Evolutionary conservation across 2,888 invertebrate genomes (phyloP).

Genomic region (Trisateles emortualis): DNA sequence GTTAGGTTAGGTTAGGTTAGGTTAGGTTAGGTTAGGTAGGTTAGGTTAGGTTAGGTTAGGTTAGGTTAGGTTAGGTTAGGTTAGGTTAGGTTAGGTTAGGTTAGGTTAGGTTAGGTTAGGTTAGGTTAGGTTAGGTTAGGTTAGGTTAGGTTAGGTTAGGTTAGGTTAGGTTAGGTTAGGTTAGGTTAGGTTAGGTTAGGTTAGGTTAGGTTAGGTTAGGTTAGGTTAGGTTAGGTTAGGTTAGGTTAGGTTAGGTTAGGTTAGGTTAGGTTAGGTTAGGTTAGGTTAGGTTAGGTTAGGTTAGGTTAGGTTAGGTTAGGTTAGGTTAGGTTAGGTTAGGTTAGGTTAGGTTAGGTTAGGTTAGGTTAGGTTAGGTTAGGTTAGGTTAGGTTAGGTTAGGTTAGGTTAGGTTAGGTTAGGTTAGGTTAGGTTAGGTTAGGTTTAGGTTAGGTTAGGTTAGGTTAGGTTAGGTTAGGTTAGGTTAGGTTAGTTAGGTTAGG

Average conservation of each 20-base stretch:
- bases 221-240: conserved; percentile 17
- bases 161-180: conserved; percentile 9
- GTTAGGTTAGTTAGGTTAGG: too few species aligned
- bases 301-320: too few species aligned
- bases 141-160: conserved; percentile 12
- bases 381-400: conserved; percentile 25
- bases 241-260: conserved; percentile 17
- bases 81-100: conserved; percentile 2
- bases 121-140: conserved; percentile 12
- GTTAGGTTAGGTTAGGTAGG: conserved; percentile 5
- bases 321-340: conserved; percentile 22
- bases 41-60: conserved; percentile 5
- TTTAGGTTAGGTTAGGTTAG: too few species aligned
- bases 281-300: conserved; percentile 20
- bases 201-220: conserved; percentile 8
- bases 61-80: conserved; percentile 2
- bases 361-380: conserved; percentile 26
- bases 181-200: conserved; percentile 10
- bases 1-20: conserved; percentile 6
- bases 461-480: conserved; percentile 31
- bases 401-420: conserved; percentile 26
- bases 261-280: conserved; percentile 13
- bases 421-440: conserved; percentile 31
- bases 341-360: conserved; percentile 16
- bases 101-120: conserved; percentile 2